Base-by-base conservation (phyloP, 2,888 invertebrate species). In the Dynastes maya region DNA sequence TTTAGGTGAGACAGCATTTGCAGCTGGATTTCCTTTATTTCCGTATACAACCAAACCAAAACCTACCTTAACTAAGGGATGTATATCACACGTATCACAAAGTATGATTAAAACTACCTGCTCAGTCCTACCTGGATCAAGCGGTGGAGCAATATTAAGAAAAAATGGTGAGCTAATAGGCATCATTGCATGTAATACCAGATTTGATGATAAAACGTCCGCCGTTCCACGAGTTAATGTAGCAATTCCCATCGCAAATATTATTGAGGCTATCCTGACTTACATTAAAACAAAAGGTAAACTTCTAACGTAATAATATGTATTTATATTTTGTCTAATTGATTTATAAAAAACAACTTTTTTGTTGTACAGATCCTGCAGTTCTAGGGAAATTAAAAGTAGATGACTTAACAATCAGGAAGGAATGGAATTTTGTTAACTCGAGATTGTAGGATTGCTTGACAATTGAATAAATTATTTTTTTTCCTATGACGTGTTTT, bases 131-230 rank as follows among this genome's bases (percentile, higher is more conserved):
- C 80, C 81, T 1, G 80, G 81, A 16, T 65, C 80, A 9, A 82
- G 81, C 58, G 81, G 81, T 13, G 81, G 81, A 9, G 81, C 77
- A 11, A 61, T 82, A 32, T 70, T 81, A 22, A 74, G 77, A 29
- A 40, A 49, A 61, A 55, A 81, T 37, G 80, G 80, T 3, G 40
- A 65, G 27, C 61, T 82, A n/a, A 53, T 80, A n/a, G 81, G 81
- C 1, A 63, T 82, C 8, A 78, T 80, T 13, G 78, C 79, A 6
- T 78, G 80, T 53, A 82, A 81, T 68, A 70, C 80, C 1, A 76
- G 32, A 65, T 55, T 79, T 55, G 55, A 63, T 5, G 71, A 65
- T 9, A 64, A 72, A 5, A 49, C 45, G 2, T 61, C 64, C 32
- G 64, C 71, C 11, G 71, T 79, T 77, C 81, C 81, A 11, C 74